phyloP scores from a whole-genome alignment of 2,113 vertebrate genomes.

The Spea multiplicata region DNA sequence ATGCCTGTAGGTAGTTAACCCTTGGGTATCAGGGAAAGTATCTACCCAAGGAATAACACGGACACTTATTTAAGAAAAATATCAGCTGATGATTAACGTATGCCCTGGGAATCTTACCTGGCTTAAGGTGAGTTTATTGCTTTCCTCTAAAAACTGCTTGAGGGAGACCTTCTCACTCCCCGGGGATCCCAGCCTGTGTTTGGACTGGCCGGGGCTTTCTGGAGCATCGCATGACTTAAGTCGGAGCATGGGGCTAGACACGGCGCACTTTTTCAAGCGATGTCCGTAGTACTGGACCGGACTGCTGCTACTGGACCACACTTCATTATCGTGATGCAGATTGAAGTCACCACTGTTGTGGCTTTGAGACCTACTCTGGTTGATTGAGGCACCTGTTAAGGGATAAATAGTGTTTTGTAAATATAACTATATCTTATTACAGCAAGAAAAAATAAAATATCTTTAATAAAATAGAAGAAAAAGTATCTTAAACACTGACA shows the following conservation, averaged over 20 bases:
- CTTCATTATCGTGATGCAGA: slow-evolving; percentile 81
- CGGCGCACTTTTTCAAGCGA: slow-evolving; percentile 75
- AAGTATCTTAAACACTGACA: too few relatives aligned
- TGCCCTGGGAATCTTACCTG: slow-evolving; percentile 59
- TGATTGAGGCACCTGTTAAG: slow-evolving; percentile 77
- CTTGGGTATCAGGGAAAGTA: too few relatives aligned
- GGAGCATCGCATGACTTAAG: slow-evolving; percentile 59
- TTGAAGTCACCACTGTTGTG: slow-evolving; percentile 96
- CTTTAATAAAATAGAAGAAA: too few relatives aligned
- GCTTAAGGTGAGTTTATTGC: slow-evolving; percentile 73
- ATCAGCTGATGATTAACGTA: too few relatives aligned
- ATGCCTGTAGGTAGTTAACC: too few relatives aligned
- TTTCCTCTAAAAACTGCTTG: slow-evolving; percentile 93
- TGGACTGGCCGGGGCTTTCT: slow-evolving; percentile 61
- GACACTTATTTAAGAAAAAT: too few relatives aligned
- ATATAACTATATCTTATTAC: too few relatives aligned
- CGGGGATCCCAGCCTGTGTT: slow-evolving; percentile 68
- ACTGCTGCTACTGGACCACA: slow-evolving; percentile 92
- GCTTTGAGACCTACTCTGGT: slow-evolving; percentile 86
- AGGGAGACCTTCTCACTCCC: slow-evolving; percentile 84
- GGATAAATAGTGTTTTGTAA: slow-evolving; percentile 44
- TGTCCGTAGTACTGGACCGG: slow-evolving; percentile 83
- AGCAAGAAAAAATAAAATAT: too few relatives aligned
- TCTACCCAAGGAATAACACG: too few relatives aligned
- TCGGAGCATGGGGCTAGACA: slow-evolving; percentile 79